These are phyloP conservation scores for Falco biarmicus DNA, from an alignment of 2,797 vertebrate species.

Conservation along the genomic window DNA sequence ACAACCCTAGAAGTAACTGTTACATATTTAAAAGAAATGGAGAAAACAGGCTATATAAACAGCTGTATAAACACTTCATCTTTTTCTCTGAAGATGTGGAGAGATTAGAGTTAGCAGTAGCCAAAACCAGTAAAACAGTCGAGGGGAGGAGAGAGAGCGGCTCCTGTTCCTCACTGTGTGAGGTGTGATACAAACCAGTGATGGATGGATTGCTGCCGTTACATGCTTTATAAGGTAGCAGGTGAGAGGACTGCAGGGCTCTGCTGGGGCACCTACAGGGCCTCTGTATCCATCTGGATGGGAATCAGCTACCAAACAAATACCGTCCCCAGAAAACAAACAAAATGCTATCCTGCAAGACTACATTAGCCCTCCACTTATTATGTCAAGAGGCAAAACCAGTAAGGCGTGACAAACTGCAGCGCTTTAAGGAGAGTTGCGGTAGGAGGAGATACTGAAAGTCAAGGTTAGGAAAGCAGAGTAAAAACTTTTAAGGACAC, in stretches of 20 bases:
- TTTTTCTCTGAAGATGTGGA: not conserved
- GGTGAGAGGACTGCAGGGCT: not conserved
- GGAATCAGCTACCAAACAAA: not conserved
- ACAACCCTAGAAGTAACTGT: not conserved
- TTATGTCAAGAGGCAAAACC: not conserved
- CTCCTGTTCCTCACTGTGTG: not conserved
- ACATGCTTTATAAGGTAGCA: not conserved
- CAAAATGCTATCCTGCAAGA: not conserved
- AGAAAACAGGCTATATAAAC: not conserved
- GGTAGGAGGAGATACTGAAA: not conserved
- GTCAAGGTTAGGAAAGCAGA: slow-evolving; percentile 2
- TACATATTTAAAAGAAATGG: not conserved
- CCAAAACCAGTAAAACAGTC: not conserved
- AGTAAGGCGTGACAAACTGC: not conserved
- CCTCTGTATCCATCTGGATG: not conserved
- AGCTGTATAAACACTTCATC: not conserved
- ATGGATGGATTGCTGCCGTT: not conserved
- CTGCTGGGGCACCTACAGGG: not conserved
- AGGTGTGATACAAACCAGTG: not conserved
- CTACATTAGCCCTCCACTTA: not conserved
- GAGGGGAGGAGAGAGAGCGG: not conserved
- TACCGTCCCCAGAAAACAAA: not conserved
- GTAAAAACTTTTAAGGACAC: slow-evolving; percentile 16
- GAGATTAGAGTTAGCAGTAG: not conserved
- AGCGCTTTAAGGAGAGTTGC: not conserved